Percentiles rank a stretch among this genome's conserved stretches.
These are phyloP conservation scores for Diprion similis DNA, from an alignment of 1,140 invertebrate genomes.

Conservation along the genomic window DNA sequence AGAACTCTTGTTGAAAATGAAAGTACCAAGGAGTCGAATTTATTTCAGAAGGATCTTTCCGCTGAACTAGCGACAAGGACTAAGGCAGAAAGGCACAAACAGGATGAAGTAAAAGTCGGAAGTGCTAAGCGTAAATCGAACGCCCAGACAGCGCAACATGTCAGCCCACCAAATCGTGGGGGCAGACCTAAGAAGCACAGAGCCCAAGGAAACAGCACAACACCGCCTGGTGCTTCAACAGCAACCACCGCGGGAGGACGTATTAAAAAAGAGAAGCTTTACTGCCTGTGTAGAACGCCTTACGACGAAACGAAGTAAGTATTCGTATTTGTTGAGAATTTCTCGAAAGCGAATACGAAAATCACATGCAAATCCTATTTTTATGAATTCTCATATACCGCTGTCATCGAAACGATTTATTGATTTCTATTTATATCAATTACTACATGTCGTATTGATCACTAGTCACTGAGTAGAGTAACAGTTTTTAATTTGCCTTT, in stretches of 20 bases:
- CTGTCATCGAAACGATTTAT: no score
- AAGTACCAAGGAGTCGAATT: not conserved
- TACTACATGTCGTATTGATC: no score
- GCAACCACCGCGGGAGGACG: slow-evolving; percentile 47
- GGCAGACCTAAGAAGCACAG: slow-evolving; percentile 52
- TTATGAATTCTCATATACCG: not conserved
- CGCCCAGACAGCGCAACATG: slow-evolving; percentile 59
- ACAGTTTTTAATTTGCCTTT: no score
- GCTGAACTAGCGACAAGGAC: slow-evolving; percentile 71
- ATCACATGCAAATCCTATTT: no score
- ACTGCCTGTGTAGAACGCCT: slow-evolving; percentile 93
- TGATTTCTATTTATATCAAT: no score
- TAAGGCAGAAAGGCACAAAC: slow-evolving; percentile 73
- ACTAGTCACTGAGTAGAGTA: no score
- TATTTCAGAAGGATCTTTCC: slow-evolving; percentile 72
- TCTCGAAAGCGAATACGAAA: not conserved
- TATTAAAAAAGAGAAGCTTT: slow-evolving; percentile 81
- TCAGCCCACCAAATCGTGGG: slow-evolving; percentile 53
- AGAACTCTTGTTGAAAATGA: not conserved
- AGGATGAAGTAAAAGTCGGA: slow-evolving; percentile 71
- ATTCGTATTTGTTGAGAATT: slow-evolving; percentile 12
- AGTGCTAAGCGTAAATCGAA: slow-evolving; percentile 66
- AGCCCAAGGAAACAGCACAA: slow-evolving; percentile 42
- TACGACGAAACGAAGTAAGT: slow-evolving; percentile 91
- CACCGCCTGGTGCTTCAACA: slow-evolving; percentile 46